A percentile compares a stretch with the other conserved stretches of the same genome.
Evolutionary conservation across 2,113 vertebrate genomes (phyloP).

Genomic region (Centropristis striata): DNA sequence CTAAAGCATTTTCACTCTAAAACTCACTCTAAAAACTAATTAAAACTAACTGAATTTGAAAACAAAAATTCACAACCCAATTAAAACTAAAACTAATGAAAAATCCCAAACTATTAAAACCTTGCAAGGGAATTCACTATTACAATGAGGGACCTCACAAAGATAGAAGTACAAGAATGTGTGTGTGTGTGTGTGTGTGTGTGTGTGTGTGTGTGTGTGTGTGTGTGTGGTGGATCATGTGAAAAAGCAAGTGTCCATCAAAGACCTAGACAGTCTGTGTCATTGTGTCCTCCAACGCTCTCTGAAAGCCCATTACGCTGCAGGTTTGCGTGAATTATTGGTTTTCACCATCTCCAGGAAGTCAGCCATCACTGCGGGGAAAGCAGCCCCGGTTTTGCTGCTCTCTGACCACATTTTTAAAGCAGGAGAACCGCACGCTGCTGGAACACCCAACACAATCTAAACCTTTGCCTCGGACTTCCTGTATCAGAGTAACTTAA

Average conservation of each 20-base stretch:
- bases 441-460: conserved; percentile 1
- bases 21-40: too few species aligned
- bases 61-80: too few species aligned
- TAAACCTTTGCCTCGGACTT: neutral
- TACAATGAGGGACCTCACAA: too few species aligned
- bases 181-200: conserved; percentile 4
- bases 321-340: conserved; percentile 62
- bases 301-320: conserved; percentile 61
- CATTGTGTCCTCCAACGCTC: conserved; percentile 51
- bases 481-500: neutral
- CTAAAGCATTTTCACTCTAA: too few species aligned
- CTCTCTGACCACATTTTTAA: conserved; percentile 13
- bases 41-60: too few species aligned
- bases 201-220: conserved; percentile 7
- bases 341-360: conserved; percentile 49
- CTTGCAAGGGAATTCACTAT: too few species aligned
- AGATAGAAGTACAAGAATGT: too few species aligned
- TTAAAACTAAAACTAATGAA: too few species aligned
- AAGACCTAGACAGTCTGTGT: conserved; percentile 29
- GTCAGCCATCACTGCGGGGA: conserved; percentile 14
- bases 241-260: conserved; percentile 40
- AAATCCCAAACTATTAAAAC: too few species aligned
- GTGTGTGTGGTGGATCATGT: conserved; percentile 26
- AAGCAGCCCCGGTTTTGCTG: conserved; percentile 16
- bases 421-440: neutral